These are phyloP conservation scores for Hirundichthys speculiger DNA, from an alignment of 2,113 vertebrate genomes.

Conservation along the genomic window DNA sequence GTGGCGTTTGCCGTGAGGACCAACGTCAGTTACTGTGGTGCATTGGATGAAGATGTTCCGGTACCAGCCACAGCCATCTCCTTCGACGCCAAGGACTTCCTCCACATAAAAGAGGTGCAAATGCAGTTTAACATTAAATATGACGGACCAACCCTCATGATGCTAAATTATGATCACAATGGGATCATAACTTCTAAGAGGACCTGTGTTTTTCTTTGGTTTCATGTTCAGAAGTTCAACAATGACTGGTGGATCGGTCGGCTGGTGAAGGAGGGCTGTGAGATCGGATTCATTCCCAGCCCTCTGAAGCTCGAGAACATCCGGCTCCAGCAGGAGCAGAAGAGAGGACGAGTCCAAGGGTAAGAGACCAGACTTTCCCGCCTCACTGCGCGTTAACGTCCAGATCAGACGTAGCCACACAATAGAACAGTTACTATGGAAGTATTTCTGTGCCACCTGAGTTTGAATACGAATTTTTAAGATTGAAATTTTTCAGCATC, in stretches of 20 bases:
- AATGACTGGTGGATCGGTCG: constrained; percentile 99
- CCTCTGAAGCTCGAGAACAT: constrained; percentile 96
- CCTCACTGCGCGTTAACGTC: no score
- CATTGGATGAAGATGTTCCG: constrained; percentile 96
- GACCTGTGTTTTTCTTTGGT: background rate
- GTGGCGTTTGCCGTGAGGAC: constrained; percentile 98
- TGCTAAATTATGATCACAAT: no score
- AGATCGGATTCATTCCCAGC: constrained; percentile 98
- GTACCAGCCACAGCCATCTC: constrained; percentile 98
- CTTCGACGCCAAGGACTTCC: constrained; percentile 98
- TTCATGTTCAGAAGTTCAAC: constrained; percentile 92
- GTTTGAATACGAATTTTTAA: no score
- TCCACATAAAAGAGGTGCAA: constrained; percentile 97
- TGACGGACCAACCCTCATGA: no score
- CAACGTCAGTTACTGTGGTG: constrained; percentile 97
- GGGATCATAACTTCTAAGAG: background rate
- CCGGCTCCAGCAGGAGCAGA: constrained; percentile 95
- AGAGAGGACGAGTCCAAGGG: constrained; percentile 97
- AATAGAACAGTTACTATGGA: no score
- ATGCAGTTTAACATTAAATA: no score
- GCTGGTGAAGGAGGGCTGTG: constrained; percentile 98
- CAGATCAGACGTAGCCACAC: no score
- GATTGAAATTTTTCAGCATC: no score
- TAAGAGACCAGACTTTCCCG: constrained; percentile 64
- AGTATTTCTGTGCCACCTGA: no score